phyloP scores from a whole-genome alignment of 2,113 vertebrate genomes.

The Brienomyrus brachyistius region DNA sequence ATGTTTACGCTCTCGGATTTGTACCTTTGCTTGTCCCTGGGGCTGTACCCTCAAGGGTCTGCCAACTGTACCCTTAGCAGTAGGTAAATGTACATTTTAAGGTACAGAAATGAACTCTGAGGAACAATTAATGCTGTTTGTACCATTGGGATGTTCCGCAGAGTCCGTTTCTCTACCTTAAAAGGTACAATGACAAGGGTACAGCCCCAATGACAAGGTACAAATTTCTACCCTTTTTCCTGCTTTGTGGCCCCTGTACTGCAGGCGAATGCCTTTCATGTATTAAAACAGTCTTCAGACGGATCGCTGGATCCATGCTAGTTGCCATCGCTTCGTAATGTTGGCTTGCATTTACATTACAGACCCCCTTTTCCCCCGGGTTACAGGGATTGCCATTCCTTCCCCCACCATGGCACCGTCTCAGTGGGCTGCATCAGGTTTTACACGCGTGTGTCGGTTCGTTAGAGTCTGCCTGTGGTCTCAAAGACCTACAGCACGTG shows the following conservation, averaged over 20 bases:
- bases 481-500: slow-evolving; percentile 19
- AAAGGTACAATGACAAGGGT: no score
- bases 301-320: neutral
- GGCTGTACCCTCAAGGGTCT: no score
- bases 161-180: no score
- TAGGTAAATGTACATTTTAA: neutral
- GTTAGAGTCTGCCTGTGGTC: neutral
- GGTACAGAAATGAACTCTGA: no score
- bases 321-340: slow-evolving; percentile 15
- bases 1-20: neutral
- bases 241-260: neutral
- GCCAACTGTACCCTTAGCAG: neutral
- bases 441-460: slow-evolving; percentile 47
- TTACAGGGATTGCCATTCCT: neutral
- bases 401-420: neutral
- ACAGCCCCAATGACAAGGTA: no score
- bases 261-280: neutral
- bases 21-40: neutral
- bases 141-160: no score
- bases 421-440: slow-evolving; percentile 41
- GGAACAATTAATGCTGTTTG: no score
- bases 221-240: no score
- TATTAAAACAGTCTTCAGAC: neutral
- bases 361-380: neutral
- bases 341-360: neutral